Conservation (phyloP, 2,797 vertebrate genomes). For the Amphiprion clarkii region DNA sequence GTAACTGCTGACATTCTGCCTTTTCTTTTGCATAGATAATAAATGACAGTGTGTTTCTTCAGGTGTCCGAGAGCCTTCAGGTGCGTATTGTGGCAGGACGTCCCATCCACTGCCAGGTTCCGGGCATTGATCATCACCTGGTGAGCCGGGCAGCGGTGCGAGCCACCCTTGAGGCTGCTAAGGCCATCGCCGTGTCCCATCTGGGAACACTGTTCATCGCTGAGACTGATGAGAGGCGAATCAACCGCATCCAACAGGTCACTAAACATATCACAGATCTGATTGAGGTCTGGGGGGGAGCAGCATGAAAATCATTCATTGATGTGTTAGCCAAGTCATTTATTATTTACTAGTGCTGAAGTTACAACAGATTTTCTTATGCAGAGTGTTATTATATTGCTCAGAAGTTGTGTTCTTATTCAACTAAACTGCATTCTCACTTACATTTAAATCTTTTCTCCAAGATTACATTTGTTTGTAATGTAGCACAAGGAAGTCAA, state of each 20-base stretch:
- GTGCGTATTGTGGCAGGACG: conserved; percentile 95
- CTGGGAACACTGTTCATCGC: conserved; percentile 94
- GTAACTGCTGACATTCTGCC: neutral
- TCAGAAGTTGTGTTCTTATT: too few relatives aligned
- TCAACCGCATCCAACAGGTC: conserved; percentile 98
- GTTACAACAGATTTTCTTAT: neutral
- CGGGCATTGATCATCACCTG: conserved; percentile 94
- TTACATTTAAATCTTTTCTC: too few relatives aligned
- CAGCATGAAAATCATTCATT: neutral
- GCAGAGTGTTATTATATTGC: neutral
- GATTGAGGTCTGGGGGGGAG: neutral
- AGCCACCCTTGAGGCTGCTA: conserved; percentile 94
- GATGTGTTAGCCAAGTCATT: neutral
- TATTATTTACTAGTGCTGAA: neutral
- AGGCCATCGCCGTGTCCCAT: conserved; percentile 94
- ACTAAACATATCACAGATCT: neutral
- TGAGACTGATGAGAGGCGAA: conserved; percentile 96
- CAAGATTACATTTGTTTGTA: too few relatives aligned
- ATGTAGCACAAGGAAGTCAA: too few relatives aligned
- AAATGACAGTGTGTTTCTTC: neutral
- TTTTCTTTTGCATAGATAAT: conserved; percentile 1
- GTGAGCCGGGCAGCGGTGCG: conserved; percentile 95
- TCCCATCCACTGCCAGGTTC: conserved; percentile 97
- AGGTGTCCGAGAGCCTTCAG: conserved; percentile 92
- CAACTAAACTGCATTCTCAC: too few relatives aligned